Percentiles rank a stretch among this genome's conserved stretches.
Conservation (phyloP, 1,140 invertebrate species). For the Asobara japonica region DNA sequence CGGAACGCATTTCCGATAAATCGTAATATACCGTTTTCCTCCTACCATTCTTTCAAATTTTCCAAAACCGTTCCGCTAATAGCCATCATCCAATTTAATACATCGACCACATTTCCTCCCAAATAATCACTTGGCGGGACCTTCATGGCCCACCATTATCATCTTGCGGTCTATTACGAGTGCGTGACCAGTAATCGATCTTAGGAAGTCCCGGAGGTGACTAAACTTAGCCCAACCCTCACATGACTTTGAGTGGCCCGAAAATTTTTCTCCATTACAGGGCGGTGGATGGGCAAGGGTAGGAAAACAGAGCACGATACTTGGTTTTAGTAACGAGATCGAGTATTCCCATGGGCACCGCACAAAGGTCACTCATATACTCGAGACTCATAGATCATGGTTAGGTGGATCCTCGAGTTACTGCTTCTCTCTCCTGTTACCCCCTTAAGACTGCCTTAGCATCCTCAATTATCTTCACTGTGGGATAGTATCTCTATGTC, state of each 20-base stretch:
- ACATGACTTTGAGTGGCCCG: not conserved
- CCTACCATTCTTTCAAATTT: too few relatives aligned
- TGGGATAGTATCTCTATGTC: slow-evolving; percentile 35
- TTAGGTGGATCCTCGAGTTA: slow-evolving; percentile 43
- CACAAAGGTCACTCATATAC: slow-evolving; percentile 58
- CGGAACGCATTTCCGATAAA: too few relatives aligned
- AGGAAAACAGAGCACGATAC: slow-evolving; percentile 16
- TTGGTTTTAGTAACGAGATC: slow-evolving; percentile 37
- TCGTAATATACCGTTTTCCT: too few relatives aligned
- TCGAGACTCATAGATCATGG: slow-evolving; percentile 56
- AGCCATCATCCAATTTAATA: too few relatives aligned
- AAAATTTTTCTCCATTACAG: slow-evolving; percentile 52
- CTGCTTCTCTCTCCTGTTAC: slow-evolving; percentile 34
- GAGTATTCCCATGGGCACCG: slow-evolving; percentile 44
- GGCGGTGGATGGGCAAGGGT: slow-evolving; percentile 19
- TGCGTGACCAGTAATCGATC: not conserved
- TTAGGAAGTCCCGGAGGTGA: not conserved
- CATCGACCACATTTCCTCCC: too few relatives aligned
- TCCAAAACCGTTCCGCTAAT: too few relatives aligned
- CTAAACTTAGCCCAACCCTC: not conserved
- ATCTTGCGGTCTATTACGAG: not conserved
- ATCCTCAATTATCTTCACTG: slow-evolving; percentile 55
- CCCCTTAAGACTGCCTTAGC: slow-evolving; percentile 51
- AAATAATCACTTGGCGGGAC: not conserved
- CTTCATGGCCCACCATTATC: not conserved